Conservation (phyloP, 2,113 vertebrate species). For the Geothlypis trichas region DNA sequence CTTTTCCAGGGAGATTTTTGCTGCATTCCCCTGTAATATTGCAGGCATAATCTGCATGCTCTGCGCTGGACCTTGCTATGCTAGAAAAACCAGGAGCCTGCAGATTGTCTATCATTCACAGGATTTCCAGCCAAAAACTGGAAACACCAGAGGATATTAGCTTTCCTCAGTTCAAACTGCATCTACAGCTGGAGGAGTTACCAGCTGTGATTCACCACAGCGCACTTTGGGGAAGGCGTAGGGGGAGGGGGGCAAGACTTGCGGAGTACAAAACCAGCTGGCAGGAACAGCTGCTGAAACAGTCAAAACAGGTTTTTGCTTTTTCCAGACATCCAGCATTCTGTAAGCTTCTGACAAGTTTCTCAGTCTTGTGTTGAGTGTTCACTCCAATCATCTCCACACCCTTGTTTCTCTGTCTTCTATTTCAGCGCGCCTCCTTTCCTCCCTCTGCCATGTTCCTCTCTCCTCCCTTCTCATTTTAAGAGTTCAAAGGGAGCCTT, state of each 20-base stretch:
- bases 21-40: neutral
- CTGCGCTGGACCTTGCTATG: neutral
- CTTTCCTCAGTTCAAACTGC: neutral
- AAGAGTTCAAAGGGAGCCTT: neutral
- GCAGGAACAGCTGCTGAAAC: constrained; percentile 34
- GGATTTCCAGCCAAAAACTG: neutral
- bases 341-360: neutral
- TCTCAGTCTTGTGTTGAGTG: neutral
- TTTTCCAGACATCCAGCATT: neutral
- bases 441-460: neutral
- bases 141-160: neutral
- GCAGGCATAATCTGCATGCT: rapidly evolving
- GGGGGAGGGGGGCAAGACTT: neutral
- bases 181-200: neutral
- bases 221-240: rapidly evolving
- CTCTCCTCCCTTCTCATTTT: neutral
- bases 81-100: neutral
- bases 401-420: neutral
- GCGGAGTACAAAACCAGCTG: constrained; percentile 33
- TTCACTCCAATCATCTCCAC: neutral
- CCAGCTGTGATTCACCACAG: neutral
- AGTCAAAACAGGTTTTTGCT: neutral
- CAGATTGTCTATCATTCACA: neutral
- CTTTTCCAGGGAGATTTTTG: neutral
- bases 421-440: neutral